Conservation (phyloP, 2,888 invertebrate species). For the Elmis aenea region DNA sequence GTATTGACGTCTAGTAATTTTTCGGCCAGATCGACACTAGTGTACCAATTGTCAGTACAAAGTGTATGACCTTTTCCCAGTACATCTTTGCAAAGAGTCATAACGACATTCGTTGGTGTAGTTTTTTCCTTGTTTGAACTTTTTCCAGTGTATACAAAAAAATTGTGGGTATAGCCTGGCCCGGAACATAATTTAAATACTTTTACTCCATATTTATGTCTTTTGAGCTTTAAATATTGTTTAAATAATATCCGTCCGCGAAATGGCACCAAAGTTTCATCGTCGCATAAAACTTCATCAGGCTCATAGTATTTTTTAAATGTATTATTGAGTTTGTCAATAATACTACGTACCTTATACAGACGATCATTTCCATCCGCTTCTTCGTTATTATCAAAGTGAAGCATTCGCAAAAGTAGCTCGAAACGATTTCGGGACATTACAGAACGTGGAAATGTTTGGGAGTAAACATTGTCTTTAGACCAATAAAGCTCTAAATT, state of each 20-base stretch:
- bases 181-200: slow-evolving; percentile 1
- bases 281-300: slow-evolving; percentile 25
- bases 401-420: slow-evolving; percentile 1
- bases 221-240: slow-evolving; percentile 16
- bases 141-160: slow-evolving; percentile 3
- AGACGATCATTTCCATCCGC: not conserved
- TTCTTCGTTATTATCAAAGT: slow-evolving; percentile 8
- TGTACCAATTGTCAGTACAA: slow-evolving; percentile 15
- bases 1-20: slow-evolving; percentile 1
- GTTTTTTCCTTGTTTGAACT: not conserved
- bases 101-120: slow-evolving; percentile 3
- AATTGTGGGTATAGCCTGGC: slow-evolving; percentile 1
- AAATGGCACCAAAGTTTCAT: slow-evolving; percentile 23
- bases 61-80: slow-evolving; percentile 9
- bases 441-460: not conserved
- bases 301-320: slow-evolving; percentile 22
- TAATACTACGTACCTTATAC: slow-evolving; percentile 10
- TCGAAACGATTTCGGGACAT: slow-evolving; percentile 7
- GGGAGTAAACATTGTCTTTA: slow-evolving; percentile 3
- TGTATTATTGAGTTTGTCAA: slow-evolving; percentile 12
- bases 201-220: slow-evolving; percentile 4
- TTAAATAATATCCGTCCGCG: slow-evolving; percentile 15
- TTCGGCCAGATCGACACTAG: slow-evolving; percentile 6
- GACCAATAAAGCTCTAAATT: slow-evolving; percentile 6
- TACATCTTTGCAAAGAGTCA: slow-evolving; percentile 10